A percentile compares a stretch with the other conserved stretches of the same genome.
phyloP scores from a whole-genome alignment of 2,113 vertebrate species.

The Pontoporia blainvillei region DNA sequence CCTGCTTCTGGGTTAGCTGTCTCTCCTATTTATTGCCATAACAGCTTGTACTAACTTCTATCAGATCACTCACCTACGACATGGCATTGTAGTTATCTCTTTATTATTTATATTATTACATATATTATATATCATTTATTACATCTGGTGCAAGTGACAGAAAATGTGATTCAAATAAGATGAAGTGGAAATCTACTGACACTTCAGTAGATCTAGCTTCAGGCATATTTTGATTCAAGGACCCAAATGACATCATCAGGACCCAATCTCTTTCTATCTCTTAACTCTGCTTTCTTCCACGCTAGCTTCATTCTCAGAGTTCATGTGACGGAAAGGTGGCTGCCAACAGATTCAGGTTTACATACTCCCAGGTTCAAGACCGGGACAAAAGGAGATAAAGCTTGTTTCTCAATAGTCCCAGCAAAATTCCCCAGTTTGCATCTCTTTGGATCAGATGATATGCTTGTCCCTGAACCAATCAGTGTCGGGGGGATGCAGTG shows the following conservation, averaged over 20 bases:
- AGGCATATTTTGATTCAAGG: background rate
- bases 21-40: background rate
- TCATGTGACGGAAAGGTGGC: background rate
- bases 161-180: background rate
- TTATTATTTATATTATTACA: background rate
- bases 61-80: background rate
- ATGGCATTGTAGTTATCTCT: background rate
- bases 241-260: background rate
- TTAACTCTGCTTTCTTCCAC: background rate
- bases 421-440: background rate
- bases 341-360: background rate
- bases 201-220: background rate
- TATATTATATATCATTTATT: background rate
- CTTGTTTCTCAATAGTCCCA: background rate
- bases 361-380: background rate
- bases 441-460: background rate
- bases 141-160: background rate
- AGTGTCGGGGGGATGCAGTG: background rate
- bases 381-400: background rate
- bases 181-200: background rate
- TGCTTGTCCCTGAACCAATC: background rate
- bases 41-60: background rate
- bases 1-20: background rate
- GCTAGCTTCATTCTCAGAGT: background rate
- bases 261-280: background rate